Evolutionary conservation across 1,140 invertebrate genomes (phyloP).

Genomic region (Ericerus pela): DNA sequence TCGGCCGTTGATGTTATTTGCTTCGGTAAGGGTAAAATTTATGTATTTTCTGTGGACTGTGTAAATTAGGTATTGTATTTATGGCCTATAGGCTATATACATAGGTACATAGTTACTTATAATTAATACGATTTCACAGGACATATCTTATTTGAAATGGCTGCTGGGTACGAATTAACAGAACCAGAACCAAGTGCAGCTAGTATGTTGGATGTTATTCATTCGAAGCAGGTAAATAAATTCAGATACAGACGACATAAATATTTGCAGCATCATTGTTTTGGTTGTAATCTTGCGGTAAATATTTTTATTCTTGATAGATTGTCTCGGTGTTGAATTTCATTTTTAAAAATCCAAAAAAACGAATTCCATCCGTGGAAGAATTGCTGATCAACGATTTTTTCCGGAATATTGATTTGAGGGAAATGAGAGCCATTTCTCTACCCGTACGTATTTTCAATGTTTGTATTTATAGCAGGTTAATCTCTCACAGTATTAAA

Average conservation of each 20-base stretch:
- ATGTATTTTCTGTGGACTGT: background rate
- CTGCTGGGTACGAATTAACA: conserved; percentile 62
- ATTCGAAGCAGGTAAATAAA: conserved; percentile 50
- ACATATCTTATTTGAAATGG: conserved; percentile 81
- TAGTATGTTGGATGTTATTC: conserved; percentile 53
- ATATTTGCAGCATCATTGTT: background rate
- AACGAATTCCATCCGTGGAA: conserved; percentile 49
- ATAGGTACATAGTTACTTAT: background rate
- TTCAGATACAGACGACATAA: background rate
- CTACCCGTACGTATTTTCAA: too few species aligned
- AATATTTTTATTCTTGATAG: conserved; percentile 31
- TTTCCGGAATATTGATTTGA: conserved; percentile 71
- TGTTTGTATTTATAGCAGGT: too few species aligned
- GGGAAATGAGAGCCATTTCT: conserved; percentile 55
- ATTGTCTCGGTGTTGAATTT: conserved; percentile 61
- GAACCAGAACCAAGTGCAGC: conserved; percentile 51
- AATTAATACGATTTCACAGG: conserved; percentile 32
- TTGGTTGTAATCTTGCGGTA: background rate
- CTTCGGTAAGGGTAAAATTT: conserved; percentile 52
- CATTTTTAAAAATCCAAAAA: conserved; percentile 57
- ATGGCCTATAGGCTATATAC: background rate
- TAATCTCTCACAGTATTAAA: too few species aligned
- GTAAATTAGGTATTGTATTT: background rate
- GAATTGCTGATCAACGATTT: conserved; percentile 65
- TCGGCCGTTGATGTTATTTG: conserved; percentile 55